Conservation (phyloP, 2,113 vertebrate species). For the Grammomys surdaster region DNA sequence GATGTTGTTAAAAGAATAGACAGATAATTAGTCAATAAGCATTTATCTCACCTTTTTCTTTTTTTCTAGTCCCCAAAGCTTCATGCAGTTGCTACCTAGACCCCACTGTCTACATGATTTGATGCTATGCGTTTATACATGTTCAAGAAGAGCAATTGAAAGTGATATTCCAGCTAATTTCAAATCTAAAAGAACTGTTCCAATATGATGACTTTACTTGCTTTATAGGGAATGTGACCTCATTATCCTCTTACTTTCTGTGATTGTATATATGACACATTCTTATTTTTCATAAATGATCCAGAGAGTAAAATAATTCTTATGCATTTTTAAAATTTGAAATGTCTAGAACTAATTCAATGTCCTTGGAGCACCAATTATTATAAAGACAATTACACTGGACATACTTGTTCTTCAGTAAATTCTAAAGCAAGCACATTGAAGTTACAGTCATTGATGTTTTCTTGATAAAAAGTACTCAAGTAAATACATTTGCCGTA, state of each 20-base stretch:
- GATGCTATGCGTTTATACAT: background rate
- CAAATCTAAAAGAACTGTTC: background rate
- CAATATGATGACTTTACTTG: background rate
- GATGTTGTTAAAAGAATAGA: background rate
- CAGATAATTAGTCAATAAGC: background rate
- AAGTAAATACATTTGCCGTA: conserved; percentile 30
- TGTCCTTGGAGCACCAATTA: conserved; percentile 29
- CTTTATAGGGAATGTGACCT: background rate
- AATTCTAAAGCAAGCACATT: background rate
- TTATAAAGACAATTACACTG: background rate
- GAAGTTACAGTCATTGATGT: conserved; percentile 40
- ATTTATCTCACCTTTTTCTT: background rate
- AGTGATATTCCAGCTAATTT: background rate
- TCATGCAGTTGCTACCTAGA: background rate
- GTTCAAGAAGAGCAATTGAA: background rate
- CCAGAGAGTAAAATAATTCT: background rate
- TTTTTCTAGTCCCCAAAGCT: background rate
- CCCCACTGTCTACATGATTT: background rate
- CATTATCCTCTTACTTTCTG: background rate
- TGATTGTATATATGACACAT: background rate
- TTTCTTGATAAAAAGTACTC: conserved; percentile 39
- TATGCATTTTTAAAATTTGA: conserved; percentile 4
- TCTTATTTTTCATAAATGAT: background rate
- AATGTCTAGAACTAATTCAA: background rate
- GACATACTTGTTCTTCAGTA: conserved; percentile 7